Evolutionary conservation across 2,888 invertebrate species (phyloP).

Genomic region (Drosophila crucigera): DNA sequence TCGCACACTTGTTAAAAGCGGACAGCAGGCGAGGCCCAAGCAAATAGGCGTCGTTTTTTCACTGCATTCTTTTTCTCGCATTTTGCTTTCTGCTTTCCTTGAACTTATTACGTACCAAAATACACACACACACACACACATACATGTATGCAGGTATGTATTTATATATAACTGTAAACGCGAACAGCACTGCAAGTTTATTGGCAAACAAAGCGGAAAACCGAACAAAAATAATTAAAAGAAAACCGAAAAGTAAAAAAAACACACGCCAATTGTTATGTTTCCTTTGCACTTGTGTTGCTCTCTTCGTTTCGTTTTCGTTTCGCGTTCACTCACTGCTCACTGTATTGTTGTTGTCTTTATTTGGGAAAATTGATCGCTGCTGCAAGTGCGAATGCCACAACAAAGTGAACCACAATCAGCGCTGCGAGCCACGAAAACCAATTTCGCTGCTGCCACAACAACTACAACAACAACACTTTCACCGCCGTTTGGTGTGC

Average conservation of each 20-base stretch:
- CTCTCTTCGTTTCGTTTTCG: conserved; percentile 11
- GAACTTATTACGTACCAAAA: conserved; percentile 47
- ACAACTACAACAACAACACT: conserved; percentile 59
- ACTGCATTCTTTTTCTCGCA: conserved; percentile 51
- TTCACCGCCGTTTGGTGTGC: conserved; percentile 52
- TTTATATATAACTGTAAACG: conserved; percentile 34
- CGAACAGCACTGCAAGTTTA: conserved; percentile 38
- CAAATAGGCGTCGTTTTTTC: conserved; percentile 37
- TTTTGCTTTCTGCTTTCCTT: conserved; percentile 60
- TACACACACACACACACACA: conserved; percentile 27
- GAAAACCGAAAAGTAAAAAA: conserved; percentile 13
- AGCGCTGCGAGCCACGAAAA: conserved; percentile 50
- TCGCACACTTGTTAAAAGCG: conserved; percentile 14
- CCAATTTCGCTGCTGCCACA: conserved; percentile 54
- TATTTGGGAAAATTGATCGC: conserved; percentile 64
- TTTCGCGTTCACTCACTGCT: conserved; percentile 18
- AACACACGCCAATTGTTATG: conserved; percentile 37
- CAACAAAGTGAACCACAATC: conserved; percentile 55
- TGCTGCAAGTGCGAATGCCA: conserved; percentile 58
- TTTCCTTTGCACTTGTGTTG: conserved; percentile 38
- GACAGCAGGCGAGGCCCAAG: conserved; percentile 25
- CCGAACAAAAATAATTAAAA: conserved; percentile 37
- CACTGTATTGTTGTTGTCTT: conserved; percentile 32
- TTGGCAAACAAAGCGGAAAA: conserved; percentile 28
- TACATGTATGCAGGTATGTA: conserved; percentile 5